phyloP scores from a whole-genome alignment of 2,797 vertebrate species.

The Glyptemys insculpta region DNA sequence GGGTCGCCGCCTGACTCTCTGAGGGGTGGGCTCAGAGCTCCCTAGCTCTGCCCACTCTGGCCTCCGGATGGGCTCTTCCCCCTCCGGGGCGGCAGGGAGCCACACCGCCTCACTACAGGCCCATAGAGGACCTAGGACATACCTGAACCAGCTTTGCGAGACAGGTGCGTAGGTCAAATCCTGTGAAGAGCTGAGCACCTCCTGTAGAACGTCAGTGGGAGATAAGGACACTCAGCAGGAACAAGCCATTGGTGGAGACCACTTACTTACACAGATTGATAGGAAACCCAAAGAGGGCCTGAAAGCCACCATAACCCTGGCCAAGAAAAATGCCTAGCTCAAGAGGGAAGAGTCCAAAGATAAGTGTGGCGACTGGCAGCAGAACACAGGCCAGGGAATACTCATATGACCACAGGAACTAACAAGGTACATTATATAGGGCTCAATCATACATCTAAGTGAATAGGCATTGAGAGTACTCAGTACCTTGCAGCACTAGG shows the following conservation, averaged over 20 bases:
- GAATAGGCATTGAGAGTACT: background rate
- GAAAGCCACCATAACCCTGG: background rate
- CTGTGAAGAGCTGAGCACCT: background rate
- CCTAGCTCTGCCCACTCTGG: too few species aligned
- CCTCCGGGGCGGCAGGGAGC: too few species aligned
- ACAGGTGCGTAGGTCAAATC: background rate
- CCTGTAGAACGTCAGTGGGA: background rate
- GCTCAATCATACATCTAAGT: background rate
- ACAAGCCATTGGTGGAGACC: background rate
- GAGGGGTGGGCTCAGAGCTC: too few species aligned
- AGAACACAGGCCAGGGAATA: background rate
- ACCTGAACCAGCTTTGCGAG: fast-evolving
- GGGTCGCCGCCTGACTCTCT: too few species aligned
- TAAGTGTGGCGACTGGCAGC: background rate
- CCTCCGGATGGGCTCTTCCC: too few species aligned
- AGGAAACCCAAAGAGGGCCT: background rate
- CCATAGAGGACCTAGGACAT: background rate
- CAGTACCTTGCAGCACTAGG: background rate
- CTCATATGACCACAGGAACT: background rate
- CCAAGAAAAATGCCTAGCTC: background rate
- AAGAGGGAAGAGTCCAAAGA: background rate
- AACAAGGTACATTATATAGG: background rate
- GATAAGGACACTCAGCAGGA: background rate
- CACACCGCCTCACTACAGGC: too few species aligned
- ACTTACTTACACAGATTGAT: background rate